Base-by-base conservation (phyloP, 2,888 invertebrate species). In the Rhingia campestris region DNA sequence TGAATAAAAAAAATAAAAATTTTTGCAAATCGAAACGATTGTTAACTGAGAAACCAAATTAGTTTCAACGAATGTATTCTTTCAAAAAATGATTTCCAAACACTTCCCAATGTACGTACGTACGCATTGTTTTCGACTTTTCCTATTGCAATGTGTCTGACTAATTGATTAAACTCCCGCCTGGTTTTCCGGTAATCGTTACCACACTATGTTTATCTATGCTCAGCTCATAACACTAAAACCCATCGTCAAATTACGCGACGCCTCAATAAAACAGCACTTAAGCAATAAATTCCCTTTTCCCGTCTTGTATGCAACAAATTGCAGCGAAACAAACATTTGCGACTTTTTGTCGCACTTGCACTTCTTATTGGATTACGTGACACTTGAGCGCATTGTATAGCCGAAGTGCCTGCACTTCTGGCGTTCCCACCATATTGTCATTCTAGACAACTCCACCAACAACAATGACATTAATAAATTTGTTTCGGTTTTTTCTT, bases 321-420 rank as follows among this genome's bases (percentile, higher is more conserved):
- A 54, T 76, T 61, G 67, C 22, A 7, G 39, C 51, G 12, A 47
- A 6, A 39, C 33, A 41, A 53, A 37, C 47, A 45, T 35, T 30
- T 49, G 49, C 49, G 7, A 41, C 35, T 53, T 73, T 73, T 75
- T 79, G 72, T 73, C 73, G 63, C 67, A 73, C 63, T 82, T 82
- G 77, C 77, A 73, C 69, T 82, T 82, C 79, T 74, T 77, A 73
- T 73, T 73, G 45, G 58, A 63, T 51, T 82, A 79, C 77, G 82
- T 79, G 82, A 82, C 66, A 81, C 66, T 76, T 54, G 72, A 70
- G 75, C 12, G 73, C 54, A 49, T 67, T 22, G 33, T 61, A 67
- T 56, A 67, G 64, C 53, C 70, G 10, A 33, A 61, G 61, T 37
- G 7, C 22, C 9, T 22, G 22, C 41, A 51, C 59, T 47, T 53